Evolutionary conservation across 1,140 invertebrate genomes (phyloP).

Genomic region (Drosophila nigrodunni): DNA sequence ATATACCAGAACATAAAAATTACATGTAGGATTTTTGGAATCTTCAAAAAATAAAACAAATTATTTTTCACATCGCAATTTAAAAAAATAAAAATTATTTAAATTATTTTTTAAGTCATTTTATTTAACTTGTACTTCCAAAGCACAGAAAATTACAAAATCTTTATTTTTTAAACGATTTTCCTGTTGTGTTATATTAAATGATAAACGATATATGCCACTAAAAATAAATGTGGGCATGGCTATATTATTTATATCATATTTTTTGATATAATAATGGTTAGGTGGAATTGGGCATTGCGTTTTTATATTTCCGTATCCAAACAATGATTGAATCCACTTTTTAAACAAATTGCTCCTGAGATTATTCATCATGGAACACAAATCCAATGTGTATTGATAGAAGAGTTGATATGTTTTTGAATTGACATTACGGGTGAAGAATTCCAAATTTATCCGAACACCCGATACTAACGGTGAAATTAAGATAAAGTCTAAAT

Average conservation of each 20-base stretch:
- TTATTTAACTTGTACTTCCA: constrained; percentile 50
- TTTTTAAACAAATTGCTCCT: constrained; percentile 57
- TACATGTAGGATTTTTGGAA: too few species aligned
- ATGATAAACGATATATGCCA: constrained; percentile 41
- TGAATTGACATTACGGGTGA: constrained; percentile 40
- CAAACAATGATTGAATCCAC: constrained; percentile 45
- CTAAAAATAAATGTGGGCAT: constrained; percentile 49
- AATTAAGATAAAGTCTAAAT: constrained; percentile 43
- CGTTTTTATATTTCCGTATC: constrained; percentile 38
- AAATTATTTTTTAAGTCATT: neutral
- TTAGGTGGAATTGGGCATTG: constrained; percentile 39
- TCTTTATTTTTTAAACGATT: constrained; percentile 3
- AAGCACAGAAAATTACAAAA: constrained; percentile 37
- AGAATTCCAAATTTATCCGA: constrained; percentile 52
- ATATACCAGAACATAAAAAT: too few species aligned
- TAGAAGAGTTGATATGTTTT: constrained; percentile 57
- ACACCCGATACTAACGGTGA: constrained; percentile 37
- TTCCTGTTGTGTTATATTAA: constrained; percentile 26
- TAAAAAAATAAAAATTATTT: neutral
- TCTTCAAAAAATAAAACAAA: too few species aligned
- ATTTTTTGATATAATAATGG: constrained; percentile 51
- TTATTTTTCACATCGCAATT: too few species aligned
- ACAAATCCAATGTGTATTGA: constrained; percentile 57
- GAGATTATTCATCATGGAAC: constrained; percentile 39
- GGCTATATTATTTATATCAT: constrained; percentile 31